Evolutionary conservation across 2,888 invertebrate genomes (phyloP), one percentile per base, ranked within the genome.

Genomic region (Eumacrocentrus americanus): DNA sequence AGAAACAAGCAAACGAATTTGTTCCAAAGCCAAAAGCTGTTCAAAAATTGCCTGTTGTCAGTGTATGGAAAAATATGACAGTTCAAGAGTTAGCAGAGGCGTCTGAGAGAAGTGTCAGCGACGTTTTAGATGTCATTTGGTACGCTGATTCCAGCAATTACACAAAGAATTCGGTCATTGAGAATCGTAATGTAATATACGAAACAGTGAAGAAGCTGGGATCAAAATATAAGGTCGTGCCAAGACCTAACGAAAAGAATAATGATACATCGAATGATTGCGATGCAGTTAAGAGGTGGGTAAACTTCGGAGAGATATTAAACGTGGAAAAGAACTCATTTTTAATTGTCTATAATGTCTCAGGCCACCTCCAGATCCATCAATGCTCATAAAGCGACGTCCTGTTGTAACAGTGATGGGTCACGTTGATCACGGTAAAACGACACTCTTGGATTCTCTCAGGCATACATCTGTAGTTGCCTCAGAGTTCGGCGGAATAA

Each of bases 351-450:
- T 40, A 20, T 61, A 9, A 34, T 50, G 47, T 42, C 55, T 20
- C 18, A 79, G 78, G 1, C 89, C 91, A 0, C 88, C 91, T 0
- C 86, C 93, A 1, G 79, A 87, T 11, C 82, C 86, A 3, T 85
- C 86, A 47, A 84, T 85, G 12, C 83, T 95, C 11, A 84, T 87
- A 38, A 87, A 87, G 2, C 86, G 98, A 1, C 91, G 95, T 11
- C 96, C 99, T 0, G 93, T 99, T 1, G 96, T 98, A 0, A 96
- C 98, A 3, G 94, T 99, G 48, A 99, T 99, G 98, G 99, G 99
- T 0, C 99, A 99, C 81, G 98, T 99, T 1, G 99, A 99, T 85
- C 99, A 99, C 83, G 99, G 99, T 2, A 98, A 99, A 85, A 99
- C 99, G 2, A 98, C 98, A 0, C 84, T 99, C 3, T 82, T 99